Evolutionary conservation across 2,113 vertebrate species (phyloP).

Genomic region (Corapipo altera): DNA sequence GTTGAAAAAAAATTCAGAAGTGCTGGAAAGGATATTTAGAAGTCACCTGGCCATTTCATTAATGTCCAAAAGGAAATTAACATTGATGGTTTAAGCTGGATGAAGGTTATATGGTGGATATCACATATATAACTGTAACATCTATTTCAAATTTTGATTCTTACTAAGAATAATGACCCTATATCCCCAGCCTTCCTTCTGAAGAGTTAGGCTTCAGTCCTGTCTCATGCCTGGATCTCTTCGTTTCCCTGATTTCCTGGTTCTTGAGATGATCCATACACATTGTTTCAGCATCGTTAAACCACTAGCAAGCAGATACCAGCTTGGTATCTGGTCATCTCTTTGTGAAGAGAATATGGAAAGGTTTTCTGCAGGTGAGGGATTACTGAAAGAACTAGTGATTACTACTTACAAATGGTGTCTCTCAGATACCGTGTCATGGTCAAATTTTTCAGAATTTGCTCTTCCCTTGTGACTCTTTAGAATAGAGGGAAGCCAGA

Average conservation of each 20-base stretch:
- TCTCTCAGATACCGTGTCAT: not conserved
- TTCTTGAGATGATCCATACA: not conserved
- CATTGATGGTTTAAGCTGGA: not conserved
- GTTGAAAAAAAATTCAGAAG: not conserved
- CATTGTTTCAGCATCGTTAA: not conserved
- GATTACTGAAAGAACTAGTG: not conserved
- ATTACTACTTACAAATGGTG: not conserved
- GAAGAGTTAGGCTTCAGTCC: not conserved
- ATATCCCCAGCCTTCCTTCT: not conserved
- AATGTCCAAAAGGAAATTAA: not conserved
- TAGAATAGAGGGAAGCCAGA: not conserved
- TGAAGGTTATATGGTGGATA: not conserved
- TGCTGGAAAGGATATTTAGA: not conserved
- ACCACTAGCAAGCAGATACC: not conserved
- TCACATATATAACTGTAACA: not conserved
- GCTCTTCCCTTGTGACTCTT: not conserved
- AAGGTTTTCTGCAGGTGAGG: not conserved
- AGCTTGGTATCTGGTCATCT: not conserved
- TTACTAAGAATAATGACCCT: not conserved
- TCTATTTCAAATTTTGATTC: not conserved
- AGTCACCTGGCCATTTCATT: not conserved
- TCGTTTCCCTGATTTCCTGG: not conserved
- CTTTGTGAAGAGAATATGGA: not conserved
- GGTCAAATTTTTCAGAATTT: not conserved
- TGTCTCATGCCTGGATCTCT: not conserved